Evolutionary conservation across 2,888 invertebrate genomes (phyloP).

Genomic region (Cryptocephalus moraei): DNA sequence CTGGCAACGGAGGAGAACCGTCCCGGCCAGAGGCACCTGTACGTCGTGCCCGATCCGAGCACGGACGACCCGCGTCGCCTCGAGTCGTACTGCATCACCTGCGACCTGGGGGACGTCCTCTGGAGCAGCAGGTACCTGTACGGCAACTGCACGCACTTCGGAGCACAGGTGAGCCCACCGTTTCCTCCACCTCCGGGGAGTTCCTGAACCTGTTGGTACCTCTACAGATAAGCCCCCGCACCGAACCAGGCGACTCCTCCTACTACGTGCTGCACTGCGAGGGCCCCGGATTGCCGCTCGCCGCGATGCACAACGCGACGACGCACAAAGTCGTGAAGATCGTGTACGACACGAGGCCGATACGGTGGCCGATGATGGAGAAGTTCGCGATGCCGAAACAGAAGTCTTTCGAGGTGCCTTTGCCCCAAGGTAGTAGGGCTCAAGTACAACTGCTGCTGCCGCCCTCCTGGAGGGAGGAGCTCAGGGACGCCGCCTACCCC

Average conservation of each 20-base stretch:
- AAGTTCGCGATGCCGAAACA: slow-evolving; percentile 75
- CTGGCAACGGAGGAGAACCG: slow-evolving; percentile 70
- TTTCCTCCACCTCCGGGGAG: too few relatives aligned
- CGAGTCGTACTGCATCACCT: slow-evolving; percentile 79
- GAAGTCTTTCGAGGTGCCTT: slow-evolving; percentile 73
- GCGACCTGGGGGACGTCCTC: slow-evolving; percentile 62
- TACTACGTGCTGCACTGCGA: slow-evolving; percentile 78
- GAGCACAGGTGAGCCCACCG: slow-evolving; percentile 52
- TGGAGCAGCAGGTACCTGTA: slow-evolving; percentile 74
- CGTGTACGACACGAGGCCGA: slow-evolving; percentile 63
- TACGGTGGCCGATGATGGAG: slow-evolving; percentile 46
- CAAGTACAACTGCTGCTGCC: slow-evolving; percentile 81
- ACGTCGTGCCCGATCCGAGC: slow-evolving; percentile 70
- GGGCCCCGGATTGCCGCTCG: slow-evolving; percentile 84
- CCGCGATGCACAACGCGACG: slow-evolving; percentile 64
- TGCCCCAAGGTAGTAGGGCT: slow-evolving; percentile 78
- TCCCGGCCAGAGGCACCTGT: slow-evolving; percentile 81
- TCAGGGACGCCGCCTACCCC: slow-evolving; percentile 78
- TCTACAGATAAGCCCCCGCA: slow-evolving; percentile 31
- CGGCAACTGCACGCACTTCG: slow-evolving; percentile 80
- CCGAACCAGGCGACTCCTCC: slow-evolving; percentile 19
- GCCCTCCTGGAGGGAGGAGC: slow-evolving; percentile 77
- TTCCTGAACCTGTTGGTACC: background rate
- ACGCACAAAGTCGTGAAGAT: slow-evolving; percentile 68
- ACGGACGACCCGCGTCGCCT: slow-evolving; percentile 55